Conservation (phyloP, 1,140 invertebrate species). For the Bradynema listronoti region DNA sequence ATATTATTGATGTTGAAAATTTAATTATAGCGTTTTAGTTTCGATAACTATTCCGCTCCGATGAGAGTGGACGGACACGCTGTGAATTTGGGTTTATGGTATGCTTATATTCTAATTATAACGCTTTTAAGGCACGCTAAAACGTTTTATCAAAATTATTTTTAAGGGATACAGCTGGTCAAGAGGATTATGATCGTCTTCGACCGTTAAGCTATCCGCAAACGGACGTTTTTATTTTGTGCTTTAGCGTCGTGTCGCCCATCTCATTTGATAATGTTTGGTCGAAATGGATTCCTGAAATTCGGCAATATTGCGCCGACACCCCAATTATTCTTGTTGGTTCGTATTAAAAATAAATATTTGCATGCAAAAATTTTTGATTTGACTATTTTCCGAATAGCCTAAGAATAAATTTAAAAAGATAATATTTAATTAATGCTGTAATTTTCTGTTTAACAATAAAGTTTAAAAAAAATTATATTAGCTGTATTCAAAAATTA, state of each 20-base stretch:
- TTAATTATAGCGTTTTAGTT: slow-evolving; percentile 38
- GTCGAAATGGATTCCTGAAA: slow-evolving; percentile 78
- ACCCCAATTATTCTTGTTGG: slow-evolving; percentile 80
- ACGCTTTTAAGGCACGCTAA: background rate
- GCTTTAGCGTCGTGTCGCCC: slow-evolving; percentile 82
- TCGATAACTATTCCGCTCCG: slow-evolving; percentile 66
- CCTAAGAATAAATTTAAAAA: background rate
- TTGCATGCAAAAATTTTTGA: background rate
- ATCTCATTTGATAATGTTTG: slow-evolving; percentile 77
- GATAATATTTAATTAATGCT: background rate
- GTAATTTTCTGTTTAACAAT: background rate
- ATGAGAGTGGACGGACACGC: slow-evolving; percentile 79
- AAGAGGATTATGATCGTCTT: slow-evolving; percentile 90
- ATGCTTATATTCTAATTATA: slow-evolving; percentile 73
- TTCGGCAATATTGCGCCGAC: slow-evolving; percentile 83
- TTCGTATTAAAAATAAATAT: slow-evolving; percentile 60
- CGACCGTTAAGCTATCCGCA: slow-evolving; percentile 79
- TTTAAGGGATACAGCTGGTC: slow-evolving; percentile 75
- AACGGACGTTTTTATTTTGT: slow-evolving; percentile 85
- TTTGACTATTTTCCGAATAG: background rate
- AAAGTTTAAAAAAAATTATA: slow-evolving; percentile 8
- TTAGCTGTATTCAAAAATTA: too few relatives aligned
- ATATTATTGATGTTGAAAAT: slow-evolving; percentile 2
- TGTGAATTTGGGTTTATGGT: slow-evolving; percentile 78
- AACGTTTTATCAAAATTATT: background rate